phyloP scores from a whole-genome alignment of 2,797 vertebrate genomes.

The Pseudochirops cupreus region DNA sequence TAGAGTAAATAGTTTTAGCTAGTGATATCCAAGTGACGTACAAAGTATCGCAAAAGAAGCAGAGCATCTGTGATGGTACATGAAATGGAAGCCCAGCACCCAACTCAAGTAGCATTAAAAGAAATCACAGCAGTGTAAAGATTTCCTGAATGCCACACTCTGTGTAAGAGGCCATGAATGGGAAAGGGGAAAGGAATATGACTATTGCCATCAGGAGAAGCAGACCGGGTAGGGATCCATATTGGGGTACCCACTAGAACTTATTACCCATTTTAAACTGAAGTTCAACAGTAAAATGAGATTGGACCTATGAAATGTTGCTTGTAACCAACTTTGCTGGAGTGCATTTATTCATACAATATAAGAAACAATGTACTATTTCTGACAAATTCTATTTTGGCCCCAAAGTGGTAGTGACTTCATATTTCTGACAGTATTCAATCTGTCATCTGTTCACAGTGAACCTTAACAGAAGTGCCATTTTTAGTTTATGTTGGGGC shows the following conservation, averaged over 20 bases:
- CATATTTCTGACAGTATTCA: neutral
- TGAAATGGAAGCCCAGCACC: neutral
- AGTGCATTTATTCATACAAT: neutral
- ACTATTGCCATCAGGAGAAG: neutral
- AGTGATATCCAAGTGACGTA: neutral
- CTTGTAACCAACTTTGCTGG: neutral
- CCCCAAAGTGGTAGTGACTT: neutral
- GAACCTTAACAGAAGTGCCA: neutral
- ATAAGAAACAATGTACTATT: conserved; percentile 6
- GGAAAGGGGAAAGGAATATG: neutral
- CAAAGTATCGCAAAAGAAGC: neutral
- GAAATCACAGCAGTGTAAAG: neutral
- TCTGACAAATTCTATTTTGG: neutral
- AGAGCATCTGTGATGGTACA: neutral
- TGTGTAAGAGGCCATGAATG: neutral
- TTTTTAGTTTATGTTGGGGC: neutral
- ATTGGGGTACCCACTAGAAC: neutral
- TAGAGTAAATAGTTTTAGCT: neutral
- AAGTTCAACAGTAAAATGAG: neutral
- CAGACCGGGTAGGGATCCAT: neutral
- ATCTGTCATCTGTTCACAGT: neutral
- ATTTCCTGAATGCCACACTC: neutral
- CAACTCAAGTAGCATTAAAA: neutral
- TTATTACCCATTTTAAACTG: neutral
- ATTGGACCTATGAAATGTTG: neutral